Conservation (phyloP, 2,113 vertebrate genomes). For the Chlorocebus sabaeus region DNA sequence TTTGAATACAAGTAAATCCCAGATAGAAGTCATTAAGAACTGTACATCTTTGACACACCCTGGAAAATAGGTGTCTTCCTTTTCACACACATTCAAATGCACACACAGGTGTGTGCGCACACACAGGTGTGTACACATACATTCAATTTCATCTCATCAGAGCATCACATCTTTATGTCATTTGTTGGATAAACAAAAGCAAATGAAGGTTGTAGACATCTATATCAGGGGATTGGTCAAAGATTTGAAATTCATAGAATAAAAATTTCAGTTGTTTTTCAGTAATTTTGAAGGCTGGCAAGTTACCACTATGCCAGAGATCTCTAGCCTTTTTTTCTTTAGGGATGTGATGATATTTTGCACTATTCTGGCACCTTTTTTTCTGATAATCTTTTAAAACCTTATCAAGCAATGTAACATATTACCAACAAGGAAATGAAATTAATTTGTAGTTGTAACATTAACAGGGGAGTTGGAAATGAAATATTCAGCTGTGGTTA, state of each 20-base stretch:
- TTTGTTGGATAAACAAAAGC: conserved; percentile 22
- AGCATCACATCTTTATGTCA: background rate
- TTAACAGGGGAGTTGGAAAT: conserved; percentile 12
- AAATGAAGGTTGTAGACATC: background rate
- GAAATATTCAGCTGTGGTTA: conserved; percentile 16
- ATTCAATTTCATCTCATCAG: background rate
- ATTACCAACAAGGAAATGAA: background rate
- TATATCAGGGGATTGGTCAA: background rate
- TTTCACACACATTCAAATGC: background rate
- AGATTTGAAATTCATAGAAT: background rate
- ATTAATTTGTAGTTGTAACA: background rate
- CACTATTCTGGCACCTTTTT: background rate
- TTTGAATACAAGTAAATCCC: conserved; percentile 11
- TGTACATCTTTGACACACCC: background rate
- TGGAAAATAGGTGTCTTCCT: background rate
- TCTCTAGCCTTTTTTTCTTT: conserved; percentile 1
- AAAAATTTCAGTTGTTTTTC: background rate
- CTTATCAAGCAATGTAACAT: background rate
- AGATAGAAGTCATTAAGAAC: background rate
- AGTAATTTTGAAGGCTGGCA: background rate
- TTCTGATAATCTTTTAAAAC: background rate
- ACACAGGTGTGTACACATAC: background rate
- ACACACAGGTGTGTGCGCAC: background rate
- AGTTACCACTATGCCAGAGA: background rate
- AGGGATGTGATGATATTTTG: conserved; percentile 4